These are phyloP conservation scores for Sinonovacula constricta DNA, from an alignment of 1,140 invertebrate species.

Conservation along the genomic window DNA sequence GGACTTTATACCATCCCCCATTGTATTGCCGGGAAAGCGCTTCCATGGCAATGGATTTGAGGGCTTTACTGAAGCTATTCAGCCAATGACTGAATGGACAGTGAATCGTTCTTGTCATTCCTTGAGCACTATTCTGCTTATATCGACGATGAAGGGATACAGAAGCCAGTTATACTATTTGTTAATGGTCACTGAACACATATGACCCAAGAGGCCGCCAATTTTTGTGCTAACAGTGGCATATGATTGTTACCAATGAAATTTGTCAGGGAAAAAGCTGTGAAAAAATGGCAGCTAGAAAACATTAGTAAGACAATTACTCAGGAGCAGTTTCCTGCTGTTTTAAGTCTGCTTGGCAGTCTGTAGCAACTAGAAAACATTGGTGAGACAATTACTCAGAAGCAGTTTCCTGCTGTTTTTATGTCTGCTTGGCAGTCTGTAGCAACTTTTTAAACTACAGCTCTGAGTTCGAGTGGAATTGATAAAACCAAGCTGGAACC, in stretches of 20 bases:
- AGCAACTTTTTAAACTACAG: background rate
- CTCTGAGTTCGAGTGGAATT: background rate
- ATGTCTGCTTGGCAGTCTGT: background rate
- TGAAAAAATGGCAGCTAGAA: conserved; percentile 1
- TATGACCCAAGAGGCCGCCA: too few species aligned
- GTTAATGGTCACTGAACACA: too few species aligned
- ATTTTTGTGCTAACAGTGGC: background rate
- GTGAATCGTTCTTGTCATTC: background rate
- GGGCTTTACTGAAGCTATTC: background rate
- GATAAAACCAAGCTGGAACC: background rate
- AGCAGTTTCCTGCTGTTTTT: background rate
- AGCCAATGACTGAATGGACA: background rate
- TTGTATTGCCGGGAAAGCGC: background rate
- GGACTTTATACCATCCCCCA: background rate
- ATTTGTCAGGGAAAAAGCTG: background rate
- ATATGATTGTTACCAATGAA: background rate
- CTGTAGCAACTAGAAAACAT: background rate
- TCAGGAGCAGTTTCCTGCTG: background rate
- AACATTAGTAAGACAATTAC: background rate
- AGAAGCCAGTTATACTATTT: too few species aligned
- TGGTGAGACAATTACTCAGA: background rate
- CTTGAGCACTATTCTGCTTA: too few species aligned
- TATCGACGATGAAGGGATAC: too few species aligned
- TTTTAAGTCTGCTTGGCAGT: background rate
- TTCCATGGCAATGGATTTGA: background rate